Conservation (phyloP, 2,797 vertebrate species). For the Melanotaenia boesemani region DNA sequence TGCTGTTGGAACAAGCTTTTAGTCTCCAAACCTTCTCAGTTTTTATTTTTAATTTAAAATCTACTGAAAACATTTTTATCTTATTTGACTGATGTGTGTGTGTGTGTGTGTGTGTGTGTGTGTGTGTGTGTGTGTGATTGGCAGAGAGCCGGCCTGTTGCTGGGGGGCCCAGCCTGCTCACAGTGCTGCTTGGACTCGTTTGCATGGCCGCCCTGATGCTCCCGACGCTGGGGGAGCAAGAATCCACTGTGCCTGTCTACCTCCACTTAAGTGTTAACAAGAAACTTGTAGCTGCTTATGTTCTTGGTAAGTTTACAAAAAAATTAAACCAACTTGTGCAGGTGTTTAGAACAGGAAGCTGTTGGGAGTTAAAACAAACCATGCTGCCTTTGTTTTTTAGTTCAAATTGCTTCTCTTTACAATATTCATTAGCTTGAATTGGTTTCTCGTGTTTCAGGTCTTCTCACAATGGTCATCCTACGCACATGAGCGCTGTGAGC, state of each 20-base stretch:
- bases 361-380: too few relatives aligned
- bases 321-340: too few relatives aligned
- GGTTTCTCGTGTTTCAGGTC: slow-evolving; percentile 83
- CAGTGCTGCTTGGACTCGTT: slow-evolving; percentile 94
- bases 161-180: slow-evolving; percentile 95
- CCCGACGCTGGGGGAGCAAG: slow-evolving; percentile 96
- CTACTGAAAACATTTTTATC: too few relatives aligned
- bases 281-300: slow-evolving; percentile 99
- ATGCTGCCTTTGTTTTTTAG: too few relatives aligned
- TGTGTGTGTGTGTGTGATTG: not conserved
- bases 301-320: slow-evolving; percentile 88
- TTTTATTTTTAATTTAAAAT: not conserved
- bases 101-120: too few relatives aligned
- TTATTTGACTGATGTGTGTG: too few relatives aligned
- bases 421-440: too few relatives aligned
- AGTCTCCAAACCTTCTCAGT: too few relatives aligned
- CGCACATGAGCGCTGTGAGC: slow-evolving; percentile 87
- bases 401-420: too few relatives aligned
- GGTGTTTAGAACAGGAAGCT: too few relatives aligned
- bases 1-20: too few relatives aligned
- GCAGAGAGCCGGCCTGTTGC: slow-evolving; percentile 91
- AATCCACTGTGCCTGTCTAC: slow-evolving; percentile 99
- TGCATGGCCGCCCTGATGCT: slow-evolving; percentile 97
- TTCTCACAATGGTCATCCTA: slow-evolving; percentile 99
- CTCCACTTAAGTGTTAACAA: slow-evolving; percentile 99